Conservation (phyloP, 2,888 invertebrate genomes). For the Athalia circularis region DNA sequence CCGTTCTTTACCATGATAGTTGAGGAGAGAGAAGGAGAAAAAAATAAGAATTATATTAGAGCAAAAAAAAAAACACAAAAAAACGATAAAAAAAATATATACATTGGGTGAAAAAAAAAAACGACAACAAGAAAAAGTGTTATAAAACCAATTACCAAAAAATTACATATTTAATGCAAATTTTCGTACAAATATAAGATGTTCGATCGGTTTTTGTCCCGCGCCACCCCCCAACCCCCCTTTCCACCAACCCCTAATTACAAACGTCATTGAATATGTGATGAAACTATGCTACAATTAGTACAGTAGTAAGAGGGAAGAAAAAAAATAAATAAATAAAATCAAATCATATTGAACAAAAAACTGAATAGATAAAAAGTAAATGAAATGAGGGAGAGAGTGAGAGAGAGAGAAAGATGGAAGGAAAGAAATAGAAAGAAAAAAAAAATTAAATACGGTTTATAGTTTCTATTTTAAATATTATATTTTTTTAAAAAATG, state of each 20-base stretch:
- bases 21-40: too few relatives aligned
- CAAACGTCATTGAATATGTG: too few relatives aligned
- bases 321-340: constrained; percentile 5
- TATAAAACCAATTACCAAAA: not conserved
- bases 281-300: too few relatives aligned
- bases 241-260: too few relatives aligned
- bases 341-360: constrained; percentile 40
- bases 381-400: constrained; percentile 15
- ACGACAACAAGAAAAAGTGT: not conserved
- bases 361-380: constrained; percentile 38
- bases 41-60: not conserved
- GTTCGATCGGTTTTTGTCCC: constrained; percentile 56
- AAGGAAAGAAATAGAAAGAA: constrained; percentile 47
- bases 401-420: constrained; percentile 45
- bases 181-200: constrained; percentile 55
- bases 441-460: constrained; percentile 57
- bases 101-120: not conserved
- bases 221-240: too few relatives aligned
- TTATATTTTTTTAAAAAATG: constrained; percentile 62
- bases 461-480: constrained; percentile 67
- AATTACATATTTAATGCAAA: constrained; percentile 48
- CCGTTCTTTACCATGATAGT: too few relatives aligned
- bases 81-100: too few relatives aligned
- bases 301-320: constrained; percentile 14
- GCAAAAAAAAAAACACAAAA: not conserved